Conservation (phyloP, 2,888 invertebrate species). For the Sepioteuthis lessoniana region DNA sequence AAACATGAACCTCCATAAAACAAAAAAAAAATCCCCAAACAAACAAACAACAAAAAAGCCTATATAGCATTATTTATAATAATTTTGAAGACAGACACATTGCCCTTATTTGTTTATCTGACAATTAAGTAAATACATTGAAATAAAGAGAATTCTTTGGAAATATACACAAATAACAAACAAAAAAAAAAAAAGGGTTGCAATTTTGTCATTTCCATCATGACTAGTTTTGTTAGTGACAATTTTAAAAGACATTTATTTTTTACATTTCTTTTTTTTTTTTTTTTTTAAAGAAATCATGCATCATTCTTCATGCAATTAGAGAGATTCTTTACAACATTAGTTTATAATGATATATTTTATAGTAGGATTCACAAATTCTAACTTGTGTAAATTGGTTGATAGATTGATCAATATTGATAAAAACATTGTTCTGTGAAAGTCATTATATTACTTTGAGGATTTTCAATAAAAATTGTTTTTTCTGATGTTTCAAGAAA, state of each 20-base stretch:
- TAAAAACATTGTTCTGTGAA: neutral
- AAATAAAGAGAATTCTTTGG: neutral
- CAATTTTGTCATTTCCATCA: neutral
- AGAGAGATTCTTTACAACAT: neutral
- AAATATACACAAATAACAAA: neutral
- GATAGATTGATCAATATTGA: neutral
- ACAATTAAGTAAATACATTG: too few species aligned
- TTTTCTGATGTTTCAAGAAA: neutral
- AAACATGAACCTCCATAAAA: too few species aligned
- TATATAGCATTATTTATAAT: neutral
- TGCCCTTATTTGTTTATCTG: neutral
- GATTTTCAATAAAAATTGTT: neutral
- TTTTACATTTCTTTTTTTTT: neutral
- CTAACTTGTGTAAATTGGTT: neutral
- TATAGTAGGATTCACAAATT: neutral
- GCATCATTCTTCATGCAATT: neutral
- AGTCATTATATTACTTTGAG: neutral
- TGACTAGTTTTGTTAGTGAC: neutral
- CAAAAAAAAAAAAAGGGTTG: neutral
- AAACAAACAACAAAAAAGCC: neutral
- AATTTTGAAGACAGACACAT: neutral
- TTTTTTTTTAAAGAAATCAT: neutral
- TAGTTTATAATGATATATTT: neutral
- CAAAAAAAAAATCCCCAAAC: neutral
- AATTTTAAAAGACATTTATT: neutral